phyloP scores from a whole-genome alignment of 2,113 vertebrate species.

The Peromyscus leucopus region DNA sequence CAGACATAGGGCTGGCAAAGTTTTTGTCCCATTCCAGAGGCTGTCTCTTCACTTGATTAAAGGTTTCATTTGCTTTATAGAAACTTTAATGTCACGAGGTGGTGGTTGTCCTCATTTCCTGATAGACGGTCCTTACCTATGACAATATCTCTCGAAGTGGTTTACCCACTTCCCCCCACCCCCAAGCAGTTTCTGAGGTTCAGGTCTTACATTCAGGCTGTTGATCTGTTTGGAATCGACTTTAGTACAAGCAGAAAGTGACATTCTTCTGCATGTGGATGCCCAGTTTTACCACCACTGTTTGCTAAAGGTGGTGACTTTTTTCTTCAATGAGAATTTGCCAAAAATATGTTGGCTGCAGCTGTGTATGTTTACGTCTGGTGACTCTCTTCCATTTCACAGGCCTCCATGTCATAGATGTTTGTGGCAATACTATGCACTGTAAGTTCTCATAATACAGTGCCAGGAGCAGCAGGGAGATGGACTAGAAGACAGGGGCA shows the following conservation, averaged over 20 bases:
- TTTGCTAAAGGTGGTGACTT: not conserved
- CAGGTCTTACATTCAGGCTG: too few species aligned
- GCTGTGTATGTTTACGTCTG: not conserved
- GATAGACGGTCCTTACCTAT: not conserved
- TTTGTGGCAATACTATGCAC: not conserved
- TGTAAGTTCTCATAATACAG: not conserved
- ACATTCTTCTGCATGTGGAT: too few species aligned
- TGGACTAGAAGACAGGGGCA: not conserved
- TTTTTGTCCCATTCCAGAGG: not conserved
- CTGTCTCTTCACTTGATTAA: not conserved
- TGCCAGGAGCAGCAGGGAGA: not conserved
- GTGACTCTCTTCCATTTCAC: not conserved
- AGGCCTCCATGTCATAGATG: not conserved
- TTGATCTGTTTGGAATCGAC: not conserved
- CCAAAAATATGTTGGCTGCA: not conserved
- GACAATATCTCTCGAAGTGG: not conserved
- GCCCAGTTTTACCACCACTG: not conserved
- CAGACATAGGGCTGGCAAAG: not conserved
- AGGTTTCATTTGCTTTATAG: not conserved
- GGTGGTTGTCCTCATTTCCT: not conserved
- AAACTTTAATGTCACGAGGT: not conserved
- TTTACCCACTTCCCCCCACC: accelerated
- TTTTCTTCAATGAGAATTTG: not conserved
- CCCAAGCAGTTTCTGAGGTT: not conserved
- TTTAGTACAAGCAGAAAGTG: too few species aligned